Evolutionary conservation across 35 echinoderm and acorn worm species (phyloP).

Genomic region (Ptychodera flava): DNA sequence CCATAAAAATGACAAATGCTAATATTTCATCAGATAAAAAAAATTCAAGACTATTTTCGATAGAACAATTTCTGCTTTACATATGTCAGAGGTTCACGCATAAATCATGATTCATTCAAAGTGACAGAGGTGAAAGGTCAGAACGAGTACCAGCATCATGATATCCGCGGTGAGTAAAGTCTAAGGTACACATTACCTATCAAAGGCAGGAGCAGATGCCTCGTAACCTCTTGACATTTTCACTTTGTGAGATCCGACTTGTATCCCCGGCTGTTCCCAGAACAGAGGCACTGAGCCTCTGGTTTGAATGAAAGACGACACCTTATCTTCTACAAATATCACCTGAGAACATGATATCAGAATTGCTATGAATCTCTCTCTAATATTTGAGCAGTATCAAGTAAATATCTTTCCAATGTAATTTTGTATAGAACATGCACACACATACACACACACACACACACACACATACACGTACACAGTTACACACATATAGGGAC

Average conservation of each 20-base stretch:
- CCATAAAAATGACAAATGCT: too few relatives aligned
- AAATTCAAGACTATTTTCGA: conserved; percentile 12
- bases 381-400: neutral
- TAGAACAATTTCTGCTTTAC: neutral
- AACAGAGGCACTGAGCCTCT: conserved; percentile 81
- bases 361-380: neutral
- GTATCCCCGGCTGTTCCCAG: conserved; percentile 90
- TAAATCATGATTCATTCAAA: too few relatives aligned
- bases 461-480: neutral
- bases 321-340: conserved; percentile 63
- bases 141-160: too few relatives aligned
- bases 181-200: conserved; percentile 58
- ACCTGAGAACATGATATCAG: conserved; percentile 41
- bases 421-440: neutral
- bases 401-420: neutral
- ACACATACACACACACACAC: neutral
- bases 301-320: conserved; percentile 83
- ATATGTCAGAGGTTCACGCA: too few relatives aligned
- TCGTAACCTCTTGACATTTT: conserved; percentile 89
- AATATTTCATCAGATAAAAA: too few relatives aligned
- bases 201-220: conserved; percentile 80
- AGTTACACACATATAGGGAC: neutral
- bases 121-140: too few relatives aligned
- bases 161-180: too few relatives aligned
- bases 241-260: conserved; percentile 79